These are phyloP conservation scores for Rhinopomastus cyanomelas DNA, from an alignment of 2,113 vertebrate genomes.

Conservation along the genomic window DNA sequence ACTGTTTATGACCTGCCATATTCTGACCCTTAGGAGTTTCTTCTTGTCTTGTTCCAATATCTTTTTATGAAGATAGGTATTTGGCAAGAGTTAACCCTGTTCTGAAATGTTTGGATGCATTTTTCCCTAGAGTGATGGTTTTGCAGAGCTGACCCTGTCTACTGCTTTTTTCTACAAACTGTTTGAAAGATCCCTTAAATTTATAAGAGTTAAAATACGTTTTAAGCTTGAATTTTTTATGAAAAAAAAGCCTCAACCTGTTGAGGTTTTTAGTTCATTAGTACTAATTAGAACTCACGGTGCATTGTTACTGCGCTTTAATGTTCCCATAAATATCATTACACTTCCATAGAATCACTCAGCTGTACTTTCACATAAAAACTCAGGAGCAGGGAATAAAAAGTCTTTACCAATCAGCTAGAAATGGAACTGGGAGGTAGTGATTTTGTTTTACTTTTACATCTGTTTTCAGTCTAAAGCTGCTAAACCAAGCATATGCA, in stretches of 20 bases:
- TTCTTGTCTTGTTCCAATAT: background rate
- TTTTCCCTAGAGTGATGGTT: background rate
- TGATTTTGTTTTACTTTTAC: background rate
- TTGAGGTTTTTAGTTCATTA: background rate
- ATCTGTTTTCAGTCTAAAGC: background rate
- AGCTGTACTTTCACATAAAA: background rate
- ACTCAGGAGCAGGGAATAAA: background rate
- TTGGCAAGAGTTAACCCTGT: background rate
- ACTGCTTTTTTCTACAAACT: background rate
- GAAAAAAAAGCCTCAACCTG: background rate
- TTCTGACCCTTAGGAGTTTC: background rate
- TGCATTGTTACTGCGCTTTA: background rate
- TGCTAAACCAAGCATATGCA: background rate
- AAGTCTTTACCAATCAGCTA: background rate
- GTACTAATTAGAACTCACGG: constrained; percentile 11
- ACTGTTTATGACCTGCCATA: background rate
- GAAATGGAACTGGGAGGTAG: background rate
- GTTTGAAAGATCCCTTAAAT: background rate
- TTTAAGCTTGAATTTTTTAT: background rate
- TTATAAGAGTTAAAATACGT: background rate
- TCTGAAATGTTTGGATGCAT: background rate
- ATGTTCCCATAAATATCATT: constrained; percentile 4
- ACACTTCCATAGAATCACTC: background rate
- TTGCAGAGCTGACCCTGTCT: background rate
- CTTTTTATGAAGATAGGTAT: background rate